Evolutionary conservation across 2,888 invertebrate genomes (phyloP), one percentile per base, ranked within the genome.

Genomic region (Apodemia arnacis): DNA sequence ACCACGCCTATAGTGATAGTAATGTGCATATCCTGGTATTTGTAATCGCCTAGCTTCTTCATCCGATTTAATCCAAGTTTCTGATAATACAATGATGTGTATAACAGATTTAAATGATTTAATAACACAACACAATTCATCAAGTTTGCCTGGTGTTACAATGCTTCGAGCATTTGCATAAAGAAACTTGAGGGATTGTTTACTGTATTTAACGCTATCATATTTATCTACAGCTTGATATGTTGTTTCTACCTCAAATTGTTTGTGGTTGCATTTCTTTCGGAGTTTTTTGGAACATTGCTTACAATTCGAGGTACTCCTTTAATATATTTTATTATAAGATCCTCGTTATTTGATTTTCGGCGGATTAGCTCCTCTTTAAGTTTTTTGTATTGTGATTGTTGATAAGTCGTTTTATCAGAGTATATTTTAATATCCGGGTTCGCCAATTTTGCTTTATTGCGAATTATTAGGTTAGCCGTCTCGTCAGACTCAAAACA

Each of bases 291-390:
- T 41, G 74, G 7, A 21, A 11, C 44, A 10, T 21, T 73, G 24
- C 21, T 24, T 49, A 74, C 54, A 18, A 54, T 54, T 76, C 10
- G 38, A 41, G 80, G 54, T 0, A 38, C n/a, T 13, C 80, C 54
- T 18, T 49, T 80, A 10, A 72, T 72, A n/a, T 72, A 80, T 72
- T 80, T 54, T 13, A 80, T 73, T 8, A 27, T 49, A 34, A 80
- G 13, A 80, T 80, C 44, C 31, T 80, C 72, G 2, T 72, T 70
- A 72, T 80, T 80, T 34, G 49, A 5, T 38, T 18, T 49, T n/a
- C 80, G 80, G n/a, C 54, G 69, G 3, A 7, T 31, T 3, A 80
- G 54, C 34, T 80, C 73, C 49, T 80, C n/a, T 73, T 75, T 75
- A 27, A 49, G 54, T 18, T 75, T 75, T 27, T 6, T 7, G n/a